phyloP scores from a whole-genome alignment of 1,140 invertebrate genomes.

The Solen grandis region DNA sequence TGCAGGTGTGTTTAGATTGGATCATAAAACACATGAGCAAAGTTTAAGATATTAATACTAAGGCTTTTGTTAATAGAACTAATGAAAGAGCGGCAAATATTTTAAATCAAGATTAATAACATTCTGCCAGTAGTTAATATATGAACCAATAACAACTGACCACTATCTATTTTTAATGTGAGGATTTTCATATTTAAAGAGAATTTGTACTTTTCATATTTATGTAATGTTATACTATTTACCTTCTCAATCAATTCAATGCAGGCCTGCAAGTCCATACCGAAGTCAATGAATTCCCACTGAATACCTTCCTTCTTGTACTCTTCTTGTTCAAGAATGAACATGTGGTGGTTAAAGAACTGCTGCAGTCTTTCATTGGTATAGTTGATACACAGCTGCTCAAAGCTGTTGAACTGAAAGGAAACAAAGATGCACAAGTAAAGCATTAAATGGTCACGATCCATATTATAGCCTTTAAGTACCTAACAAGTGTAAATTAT shows the following conservation, averaged over 20 bases:
- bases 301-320: conserved; percentile 98
- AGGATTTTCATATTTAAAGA: background rate
- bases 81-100: background rate
- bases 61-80: background rate
- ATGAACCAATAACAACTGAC: too few relatives aligned
- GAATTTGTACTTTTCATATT: background rate
- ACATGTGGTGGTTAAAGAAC: conserved; percentile 99
- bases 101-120: background rate
- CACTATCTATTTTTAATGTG: too few relatives aligned
- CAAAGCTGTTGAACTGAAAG: conserved; percentile 97
- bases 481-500: too few relatives aligned
- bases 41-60: background rate
- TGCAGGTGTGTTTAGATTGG: background rate
- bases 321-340: conserved; percentile 99
- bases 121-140: too few relatives aligned
- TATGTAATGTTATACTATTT: conserved; percentile 44
- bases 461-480: too few relatives aligned
- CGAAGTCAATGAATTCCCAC: conserved; percentile 99
- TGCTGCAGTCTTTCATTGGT: conserved; percentile 99
- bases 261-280: conserved; percentile 98
- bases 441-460: too few relatives aligned
- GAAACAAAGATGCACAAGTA: conserved; percentile 12
- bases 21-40: background rate
- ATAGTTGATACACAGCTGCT: conserved; percentile 99
- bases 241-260: conserved; percentile 99